Evolutionary conservation across 2,113 vertebrate genomes (phyloP).

Genomic region (Pelvicachromis taeniatus): DNA sequence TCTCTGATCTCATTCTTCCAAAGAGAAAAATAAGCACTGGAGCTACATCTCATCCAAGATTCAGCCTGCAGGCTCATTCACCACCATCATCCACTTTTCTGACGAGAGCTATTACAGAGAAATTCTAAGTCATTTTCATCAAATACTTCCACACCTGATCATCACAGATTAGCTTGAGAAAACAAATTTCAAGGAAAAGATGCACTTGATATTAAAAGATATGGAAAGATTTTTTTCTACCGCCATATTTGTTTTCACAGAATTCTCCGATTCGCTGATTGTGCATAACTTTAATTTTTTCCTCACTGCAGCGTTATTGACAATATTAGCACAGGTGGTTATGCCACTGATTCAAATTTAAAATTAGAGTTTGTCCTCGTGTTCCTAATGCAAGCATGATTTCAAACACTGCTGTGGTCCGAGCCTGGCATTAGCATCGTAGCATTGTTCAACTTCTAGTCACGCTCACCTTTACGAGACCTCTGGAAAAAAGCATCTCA

Average conservation of each 20-base stretch:
- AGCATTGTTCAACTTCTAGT: background rate
- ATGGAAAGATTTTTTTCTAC: background rate
- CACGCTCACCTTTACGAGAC: conserved; percentile 77
- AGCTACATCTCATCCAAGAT: background rate
- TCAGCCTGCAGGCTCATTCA: background rate
- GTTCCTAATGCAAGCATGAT: background rate
- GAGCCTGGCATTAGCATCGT: background rate
- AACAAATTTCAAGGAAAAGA: background rate
- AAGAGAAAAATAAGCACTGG: background rate
- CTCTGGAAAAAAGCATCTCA: conserved; percentile 90
- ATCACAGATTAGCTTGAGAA: background rate
- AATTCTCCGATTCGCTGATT: background rate
- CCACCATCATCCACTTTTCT: background rate
- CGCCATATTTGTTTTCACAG: background rate
- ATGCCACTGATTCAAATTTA: background rate
- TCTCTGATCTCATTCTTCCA: background rate
- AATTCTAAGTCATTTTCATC: background rate
- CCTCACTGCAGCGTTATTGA: background rate
- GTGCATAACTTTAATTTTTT: background rate
- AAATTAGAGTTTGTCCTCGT: background rate
- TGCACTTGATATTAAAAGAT: background rate
- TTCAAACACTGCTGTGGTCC: background rate
- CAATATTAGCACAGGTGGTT: background rate
- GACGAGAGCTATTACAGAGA: background rate
- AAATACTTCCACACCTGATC: background rate